phyloP scores from a whole-genome alignment of 2,113 vertebrate genomes.

The Nycticryphes semicollaris region DNA sequence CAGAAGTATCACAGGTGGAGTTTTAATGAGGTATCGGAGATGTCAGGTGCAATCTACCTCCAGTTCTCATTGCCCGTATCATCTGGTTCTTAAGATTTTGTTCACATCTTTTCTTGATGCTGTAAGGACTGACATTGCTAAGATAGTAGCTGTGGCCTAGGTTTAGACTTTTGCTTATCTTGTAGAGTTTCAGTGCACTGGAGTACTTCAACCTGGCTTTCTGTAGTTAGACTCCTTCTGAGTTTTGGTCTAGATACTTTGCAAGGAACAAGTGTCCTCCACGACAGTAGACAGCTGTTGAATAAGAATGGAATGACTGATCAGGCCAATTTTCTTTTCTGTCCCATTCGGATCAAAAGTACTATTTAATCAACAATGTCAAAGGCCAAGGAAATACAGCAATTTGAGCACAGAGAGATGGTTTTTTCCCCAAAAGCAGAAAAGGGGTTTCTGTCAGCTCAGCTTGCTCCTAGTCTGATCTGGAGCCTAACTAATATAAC shows the following conservation, averaged over 20 bases:
- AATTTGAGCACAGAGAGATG: not conserved
- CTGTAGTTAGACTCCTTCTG: not conserved
- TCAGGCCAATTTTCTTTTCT: not conserved
- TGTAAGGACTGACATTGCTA: not conserved
- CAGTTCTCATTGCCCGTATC: fast-evolving
- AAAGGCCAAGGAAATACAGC: not conserved
- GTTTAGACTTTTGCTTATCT: not conserved
- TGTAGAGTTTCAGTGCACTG: not conserved
- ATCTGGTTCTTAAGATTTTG: not conserved
- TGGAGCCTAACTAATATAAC: not conserved
- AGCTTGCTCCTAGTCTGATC: not conserved
- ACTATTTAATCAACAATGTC: not conserved
- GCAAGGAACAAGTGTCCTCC: not conserved
- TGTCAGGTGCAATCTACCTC: not conserved
- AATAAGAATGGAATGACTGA: not conserved
- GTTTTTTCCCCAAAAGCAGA: not conserved
- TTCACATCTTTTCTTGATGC: not conserved
- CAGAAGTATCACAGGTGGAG: not conserved
- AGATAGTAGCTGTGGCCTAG: not conserved
- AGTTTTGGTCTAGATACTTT: not conserved
- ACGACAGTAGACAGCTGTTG: not conserved
- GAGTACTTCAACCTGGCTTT: not conserved
- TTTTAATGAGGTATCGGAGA: not conserved
- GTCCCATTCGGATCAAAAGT: not conserved
- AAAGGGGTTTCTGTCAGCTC: not conserved